Percentiles rank a stretch among this genome's conserved stretches.
Evolutionary conservation across 2,797 vertebrate genomes (phyloP).

Genomic region (Apogon hyalosoma): DNA sequence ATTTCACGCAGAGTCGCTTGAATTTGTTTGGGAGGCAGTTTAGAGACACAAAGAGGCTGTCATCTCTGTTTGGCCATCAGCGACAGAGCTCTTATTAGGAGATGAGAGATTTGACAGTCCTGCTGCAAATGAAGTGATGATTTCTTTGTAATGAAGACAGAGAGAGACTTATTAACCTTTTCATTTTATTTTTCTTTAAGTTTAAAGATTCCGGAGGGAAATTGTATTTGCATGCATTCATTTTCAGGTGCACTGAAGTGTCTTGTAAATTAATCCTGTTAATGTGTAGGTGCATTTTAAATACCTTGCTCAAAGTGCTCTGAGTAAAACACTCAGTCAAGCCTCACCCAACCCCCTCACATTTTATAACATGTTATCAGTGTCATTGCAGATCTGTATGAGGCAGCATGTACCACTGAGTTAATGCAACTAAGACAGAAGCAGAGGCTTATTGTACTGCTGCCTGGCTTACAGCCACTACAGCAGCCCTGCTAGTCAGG

Average conservation of each 20-base stretch:
- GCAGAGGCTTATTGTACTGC: slow-evolving; percentile 28
- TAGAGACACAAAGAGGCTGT: slow-evolving; percentile 73
- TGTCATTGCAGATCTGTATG: slow-evolving; percentile 14
- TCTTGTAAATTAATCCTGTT: too few relatives aligned
- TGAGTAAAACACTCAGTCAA: too few relatives aligned
- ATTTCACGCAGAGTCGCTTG: slow-evolving; percentile 61
- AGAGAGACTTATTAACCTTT: slow-evolving; percentile 42
- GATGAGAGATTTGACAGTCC: slow-evolving; percentile 68
- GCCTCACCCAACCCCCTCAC: too few relatives aligned
- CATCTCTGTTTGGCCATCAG: slow-evolving; percentile 73
- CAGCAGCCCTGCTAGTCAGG: slow-evolving; percentile 34
- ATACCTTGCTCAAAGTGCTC: too few relatives aligned
- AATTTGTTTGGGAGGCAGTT: slow-evolving; percentile 70
- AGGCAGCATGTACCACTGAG: background rate
- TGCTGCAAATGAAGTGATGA: slow-evolving; percentile 49
- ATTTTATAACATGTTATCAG: slow-evolving; percentile 16
- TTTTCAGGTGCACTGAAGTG: background rate
- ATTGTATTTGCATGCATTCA: background rate
- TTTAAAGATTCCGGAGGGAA: background rate
- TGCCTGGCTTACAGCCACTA: slow-evolving; percentile 35
- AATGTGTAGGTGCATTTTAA: too few relatives aligned
- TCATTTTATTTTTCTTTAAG: slow-evolving; percentile 4
- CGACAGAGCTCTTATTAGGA: slow-evolving; percentile 62
- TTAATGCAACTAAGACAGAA: slow-evolving; percentile 13
- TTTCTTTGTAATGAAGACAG: slow-evolving; percentile 48